Evolutionary conservation across 2,113 vertebrate genomes (phyloP), one percentile per base, ranked within the genome.

Genomic region (Cervus canadensis): DNA sequence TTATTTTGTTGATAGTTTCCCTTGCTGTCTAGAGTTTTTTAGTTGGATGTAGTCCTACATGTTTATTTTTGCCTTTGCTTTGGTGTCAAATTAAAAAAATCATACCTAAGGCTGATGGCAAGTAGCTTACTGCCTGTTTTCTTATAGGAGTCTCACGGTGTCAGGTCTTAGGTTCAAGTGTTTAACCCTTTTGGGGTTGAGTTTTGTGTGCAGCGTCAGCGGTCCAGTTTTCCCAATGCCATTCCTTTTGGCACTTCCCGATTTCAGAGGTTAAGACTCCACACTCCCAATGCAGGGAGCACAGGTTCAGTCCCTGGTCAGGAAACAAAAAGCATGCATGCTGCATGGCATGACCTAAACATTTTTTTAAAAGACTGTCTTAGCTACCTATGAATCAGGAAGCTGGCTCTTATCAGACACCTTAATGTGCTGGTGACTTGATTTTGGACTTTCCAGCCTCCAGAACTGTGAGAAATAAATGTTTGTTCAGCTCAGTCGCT

Each of bases 301-400:
- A 43, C 40, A 0, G 0, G 3, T 43, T 40, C 40, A 26, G 2
- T 14, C 36, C 23, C 40, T 2, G 21, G 23, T 43, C 23, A 43
- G 71, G 71, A 43, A 76, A 26, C 36, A 40, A 10, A 71, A 6
- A 76, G 0, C 23, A 3, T 76, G 36, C 12, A 3, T 13, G 36
- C 11, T 43, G 21, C 71, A 76, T 2, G 23, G 36, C 36, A 7
- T 1, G 2, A 12, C 10, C n/a, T 23, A 12, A 67, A n/a, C 62
- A 2, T 71, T 10, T 21, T 40, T 36, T 67, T 33, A n/a, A 57
- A 11, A 57, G 26, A 60, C 59, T 60, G 59, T 28, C 59, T 12
- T 60, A 30, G 26, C 59, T 60, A 14, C 67, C 67, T 23, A 1
- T 19, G n/a, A 74, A 6, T 40, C 33, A 23, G 67, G n/a, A 23